Evolutionary conservation across 1,140 invertebrate genomes (phyloP).

Genomic region (Parasteatoda tepidariorum): DNA sequence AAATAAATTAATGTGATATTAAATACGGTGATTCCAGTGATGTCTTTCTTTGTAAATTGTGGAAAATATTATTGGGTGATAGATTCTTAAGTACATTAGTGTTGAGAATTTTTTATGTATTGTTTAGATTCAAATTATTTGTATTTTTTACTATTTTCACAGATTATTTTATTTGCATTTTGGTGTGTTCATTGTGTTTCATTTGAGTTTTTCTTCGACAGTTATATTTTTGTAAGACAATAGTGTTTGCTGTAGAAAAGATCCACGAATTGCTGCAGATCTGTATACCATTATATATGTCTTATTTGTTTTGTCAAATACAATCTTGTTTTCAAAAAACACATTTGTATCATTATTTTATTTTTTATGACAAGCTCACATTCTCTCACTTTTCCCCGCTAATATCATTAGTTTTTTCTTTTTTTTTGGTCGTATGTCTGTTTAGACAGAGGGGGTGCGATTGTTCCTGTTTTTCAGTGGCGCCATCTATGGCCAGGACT

Average conservation of each 20-base stretch:
- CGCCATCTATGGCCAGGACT: no score
- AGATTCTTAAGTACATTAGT: slow-evolving; percentile 55
- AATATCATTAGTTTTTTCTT: no score
- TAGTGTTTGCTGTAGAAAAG: slow-evolving; percentile 37
- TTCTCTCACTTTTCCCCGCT: no score
- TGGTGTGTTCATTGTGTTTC: slow-evolving; percentile 35
- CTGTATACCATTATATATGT: slow-evolving; percentile 49
- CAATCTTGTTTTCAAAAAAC: slow-evolving; percentile 54
- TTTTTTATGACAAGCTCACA: neutral
- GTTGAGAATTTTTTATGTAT: slow-evolving; percentile 39
- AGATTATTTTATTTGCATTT: slow-evolving; percentile 53
- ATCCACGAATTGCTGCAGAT: slow-evolving; percentile 7
- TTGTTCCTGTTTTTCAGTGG: no score
- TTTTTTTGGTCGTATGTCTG: no score
- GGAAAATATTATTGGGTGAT: slow-evolving; percentile 58
- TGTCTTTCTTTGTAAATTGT: slow-evolving; percentile 57
- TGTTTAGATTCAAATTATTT: slow-evolving; percentile 41
- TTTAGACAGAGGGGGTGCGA: no score
- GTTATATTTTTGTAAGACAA: slow-evolving; percentile 49
- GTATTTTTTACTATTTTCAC: slow-evolving; percentile 53
- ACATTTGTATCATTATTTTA: neutral
- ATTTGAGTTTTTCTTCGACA: slow-evolving; percentile 30
- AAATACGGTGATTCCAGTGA: slow-evolving; percentile 60
- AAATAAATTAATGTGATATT: slow-evolving; percentile 60
- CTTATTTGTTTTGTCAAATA: slow-evolving; percentile 59